Evolutionary conservation across 1,140 invertebrate genomes (phyloP).

Genomic region (Goniozus legneri): DNA sequence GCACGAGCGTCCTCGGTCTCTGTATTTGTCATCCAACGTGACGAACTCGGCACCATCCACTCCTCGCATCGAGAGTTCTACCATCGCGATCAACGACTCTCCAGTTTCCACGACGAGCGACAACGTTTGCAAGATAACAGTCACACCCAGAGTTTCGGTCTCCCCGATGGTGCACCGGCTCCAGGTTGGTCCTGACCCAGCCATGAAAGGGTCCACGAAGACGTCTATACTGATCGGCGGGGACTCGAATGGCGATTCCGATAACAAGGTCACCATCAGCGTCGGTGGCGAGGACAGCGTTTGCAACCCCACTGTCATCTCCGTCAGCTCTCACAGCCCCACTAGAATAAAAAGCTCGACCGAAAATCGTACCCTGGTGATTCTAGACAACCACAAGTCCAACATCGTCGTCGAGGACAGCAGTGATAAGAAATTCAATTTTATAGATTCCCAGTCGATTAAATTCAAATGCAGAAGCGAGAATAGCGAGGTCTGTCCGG

Average conservation of each 20-base stretch:
- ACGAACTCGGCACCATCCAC: background rate
- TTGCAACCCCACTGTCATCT: conserved; percentile 50
- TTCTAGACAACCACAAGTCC: conserved; percentile 47
- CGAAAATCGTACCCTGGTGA: conserved; percentile 49
- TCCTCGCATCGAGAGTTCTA: conserved; percentile 23
- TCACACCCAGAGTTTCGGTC: conserved; percentile 40
- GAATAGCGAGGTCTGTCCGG: background rate
- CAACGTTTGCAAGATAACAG: conserved; percentile 51
- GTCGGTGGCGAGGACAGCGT: conserved; percentile 46
- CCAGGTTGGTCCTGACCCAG: conserved; percentile 53
- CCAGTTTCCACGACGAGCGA: background rate
- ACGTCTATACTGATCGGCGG: conserved; percentile 75
- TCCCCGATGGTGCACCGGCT: conserved; percentile 56
- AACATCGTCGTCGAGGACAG: conserved; percentile 43
- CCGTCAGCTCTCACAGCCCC: conserved; percentile 39
- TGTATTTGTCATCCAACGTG: background rate
- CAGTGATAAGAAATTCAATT: conserved; percentile 7
- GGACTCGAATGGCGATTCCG: conserved; percentile 64
- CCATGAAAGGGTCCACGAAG: conserved; percentile 53
- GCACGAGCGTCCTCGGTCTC: too few relatives aligned
- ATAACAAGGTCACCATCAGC: conserved; percentile 52
- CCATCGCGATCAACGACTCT: conserved; percentile 36
- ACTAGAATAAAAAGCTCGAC: conserved; percentile 31
- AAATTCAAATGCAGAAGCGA: background rate
- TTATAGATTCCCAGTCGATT: too few relatives aligned